Evolutionary conservation across 2,888 invertebrate genomes (phyloP), one percentile per base, ranked within the genome.

Genomic region (Chrysodeixis includens): DNA sequence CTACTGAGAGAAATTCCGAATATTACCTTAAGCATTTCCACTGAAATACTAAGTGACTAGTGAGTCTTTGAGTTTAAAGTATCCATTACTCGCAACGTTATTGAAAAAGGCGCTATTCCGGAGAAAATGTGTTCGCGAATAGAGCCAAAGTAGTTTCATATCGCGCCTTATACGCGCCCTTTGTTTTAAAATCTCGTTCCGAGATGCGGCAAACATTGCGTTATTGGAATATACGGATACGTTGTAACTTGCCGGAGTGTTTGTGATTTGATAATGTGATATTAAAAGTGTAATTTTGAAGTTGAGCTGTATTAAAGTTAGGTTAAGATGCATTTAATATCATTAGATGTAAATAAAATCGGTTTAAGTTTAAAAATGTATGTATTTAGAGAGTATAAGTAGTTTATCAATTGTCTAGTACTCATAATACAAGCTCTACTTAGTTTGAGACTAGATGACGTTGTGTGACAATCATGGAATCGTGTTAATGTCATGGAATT

Each of bases 1-100:
- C 8, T 16, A 16, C 18, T 18, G 7, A 46, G 46, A 9, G 6
- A 0, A 8, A 46, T 18, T 18, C 1, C 16, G 4, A 16, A 12
- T 44, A 5, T 16, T 44, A 16, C n/a, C 44, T 44, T n/a, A 44
- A 44, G n/a, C 9, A 46, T 46, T 46, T 46, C 46, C 53, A 30
- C 30, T 30, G 53, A 84, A 84, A 71, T 64, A 71, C 68, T 74
- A 75, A 76, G 71, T 64, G 55, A 49, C 66, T 52, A 54, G 55
- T 56, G 16, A 35, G 55, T 51, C 63, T 71, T 66, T 76, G 70
- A 65, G 18, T 59, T 44, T 57, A 52, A 67, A 56, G 44, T 30
- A 20, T 20, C 8, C 46, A 61, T 74, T 60, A 57, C 60, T 56
- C 35, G 62, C 40, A 35, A 35, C 49, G 22, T 66, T 70, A 74